A percentile compares a stretch with the other conserved stretches of the same genome.
phyloP scores from a whole-genome alignment of 1,140 invertebrate species.

The Mactra quadrangularis region DNA sequence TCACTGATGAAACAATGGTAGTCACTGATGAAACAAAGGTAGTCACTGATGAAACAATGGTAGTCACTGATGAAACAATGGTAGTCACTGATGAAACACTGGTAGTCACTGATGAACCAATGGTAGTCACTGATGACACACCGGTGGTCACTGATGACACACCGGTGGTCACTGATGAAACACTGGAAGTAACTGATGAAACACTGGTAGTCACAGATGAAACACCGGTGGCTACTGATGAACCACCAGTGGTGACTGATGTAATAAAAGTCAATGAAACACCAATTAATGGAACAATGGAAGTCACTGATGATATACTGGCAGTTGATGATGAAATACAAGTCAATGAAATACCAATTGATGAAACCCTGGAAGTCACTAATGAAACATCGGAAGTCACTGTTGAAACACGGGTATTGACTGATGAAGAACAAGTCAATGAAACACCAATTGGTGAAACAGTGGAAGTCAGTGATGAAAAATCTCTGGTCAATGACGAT shows the following conservation, averaged over 20 bases:
- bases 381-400: neutral
- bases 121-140: neutral
- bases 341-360: neutral
- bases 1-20: neutral
- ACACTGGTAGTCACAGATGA: neutral
- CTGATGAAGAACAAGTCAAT: neutral
- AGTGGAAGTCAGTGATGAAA: neutral
- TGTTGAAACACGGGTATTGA: neutral
- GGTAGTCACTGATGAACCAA: too few relatives aligned
- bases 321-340: neutral
- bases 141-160: neutral
- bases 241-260: neutral
- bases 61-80: neutral
- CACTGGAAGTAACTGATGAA: neutral
- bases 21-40: neutral
- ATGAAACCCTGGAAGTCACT: neutral
- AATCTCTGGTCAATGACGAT: too few relatives aligned
- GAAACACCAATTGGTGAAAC: neutral
- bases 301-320: neutral
- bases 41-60: too few relatives aligned
- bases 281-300: neutral
- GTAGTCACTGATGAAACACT: neutral
- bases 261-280: neutral
- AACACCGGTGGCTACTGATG: neutral
- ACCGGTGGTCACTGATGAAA: neutral